A percentile compares a stretch with the other conserved stretches of the same genome.
Conservation (phyloP, 2,888 invertebrate species). For the Synergus itoensis region DNA sequence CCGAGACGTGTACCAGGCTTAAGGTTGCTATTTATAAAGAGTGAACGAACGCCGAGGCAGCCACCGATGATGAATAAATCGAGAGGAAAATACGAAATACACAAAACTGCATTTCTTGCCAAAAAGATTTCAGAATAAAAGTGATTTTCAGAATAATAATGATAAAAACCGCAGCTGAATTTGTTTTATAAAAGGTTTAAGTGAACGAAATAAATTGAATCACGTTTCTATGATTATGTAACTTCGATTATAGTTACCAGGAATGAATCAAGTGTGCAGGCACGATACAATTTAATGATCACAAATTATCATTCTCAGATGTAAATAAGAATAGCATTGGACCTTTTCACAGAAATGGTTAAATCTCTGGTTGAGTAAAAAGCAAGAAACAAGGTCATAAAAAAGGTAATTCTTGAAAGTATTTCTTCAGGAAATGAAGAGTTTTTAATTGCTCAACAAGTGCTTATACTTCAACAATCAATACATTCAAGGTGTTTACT, state of each 20-base stretch:
- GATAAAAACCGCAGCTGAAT: neutral
- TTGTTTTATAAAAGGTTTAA: neutral
- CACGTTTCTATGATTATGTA: neutral
- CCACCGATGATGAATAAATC: neutral
- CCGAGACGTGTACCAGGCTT: slow-evolving; percentile 25
- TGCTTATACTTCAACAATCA: neutral
- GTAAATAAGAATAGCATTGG: neutral
- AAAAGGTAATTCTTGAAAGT: neutral
- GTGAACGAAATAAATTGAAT: slow-evolving; percentile 7
- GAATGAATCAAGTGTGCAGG: neutral
- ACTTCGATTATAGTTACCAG: too few relatives aligned
- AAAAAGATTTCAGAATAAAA: neutral
- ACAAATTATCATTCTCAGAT: neutral
- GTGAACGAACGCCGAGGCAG: slow-evolving; percentile 33
- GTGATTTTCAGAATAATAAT: neutral
- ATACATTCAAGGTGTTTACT: neutral
- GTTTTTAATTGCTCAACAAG: neutral
- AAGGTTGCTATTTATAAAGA: slow-evolving; percentile 39
- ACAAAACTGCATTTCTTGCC: neutral
- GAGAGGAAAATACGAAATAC: neutral
- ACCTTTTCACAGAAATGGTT: neutral
- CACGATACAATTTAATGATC: neutral
- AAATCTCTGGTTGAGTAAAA: neutral
- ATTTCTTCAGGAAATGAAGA: neutral
- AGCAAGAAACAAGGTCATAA: neutral